Conservation (phyloP, 2,797 vertebrate genomes). For the Onychomys torridus region DNA sequence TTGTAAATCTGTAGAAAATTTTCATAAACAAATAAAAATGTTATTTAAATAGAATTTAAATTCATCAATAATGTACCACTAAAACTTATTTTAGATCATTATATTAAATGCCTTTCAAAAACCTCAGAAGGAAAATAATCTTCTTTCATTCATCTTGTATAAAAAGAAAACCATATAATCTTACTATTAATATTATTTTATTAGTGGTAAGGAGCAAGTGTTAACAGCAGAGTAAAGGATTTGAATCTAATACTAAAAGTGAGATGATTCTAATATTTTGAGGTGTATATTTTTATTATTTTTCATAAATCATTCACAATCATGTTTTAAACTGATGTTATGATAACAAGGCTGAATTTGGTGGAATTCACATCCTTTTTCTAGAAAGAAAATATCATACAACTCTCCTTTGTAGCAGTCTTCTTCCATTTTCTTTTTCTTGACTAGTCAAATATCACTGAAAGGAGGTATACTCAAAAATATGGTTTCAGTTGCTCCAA, state of each 20-base stretch:
- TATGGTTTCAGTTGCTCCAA: not conserved
- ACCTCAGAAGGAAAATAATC: not conserved
- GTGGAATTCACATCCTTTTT: not conserved
- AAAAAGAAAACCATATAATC: not conserved
- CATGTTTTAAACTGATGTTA: not conserved
- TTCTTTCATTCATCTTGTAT: not conserved
- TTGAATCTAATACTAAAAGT: no score
- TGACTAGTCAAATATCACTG: constrained; percentile 27
- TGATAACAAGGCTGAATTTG: not conserved
- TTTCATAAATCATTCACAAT: constrained; percentile 22
- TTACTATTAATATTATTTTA: not conserved
- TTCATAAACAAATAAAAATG: not conserved
- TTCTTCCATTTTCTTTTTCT: not conserved
- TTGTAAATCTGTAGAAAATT: not conserved
- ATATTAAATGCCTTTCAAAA: not conserved
- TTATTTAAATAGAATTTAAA: constrained; percentile 74
- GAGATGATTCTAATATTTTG: not conserved
- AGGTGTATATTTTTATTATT: not conserved
- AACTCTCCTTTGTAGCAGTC: not conserved
- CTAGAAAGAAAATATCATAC: constrained; percentile 4
- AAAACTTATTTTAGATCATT: constrained; percentile 63
- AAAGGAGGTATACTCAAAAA: not conserved
- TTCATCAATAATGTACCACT: constrained; percentile 67
- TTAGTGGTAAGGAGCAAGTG: not conserved
- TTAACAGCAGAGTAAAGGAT: not conserved